Percentiles rank a stretch among this genome's conserved stretches.
Conservation (phyloP, 2,888 invertebrate genomes). For the Eristalinus aeneus region DNA sequence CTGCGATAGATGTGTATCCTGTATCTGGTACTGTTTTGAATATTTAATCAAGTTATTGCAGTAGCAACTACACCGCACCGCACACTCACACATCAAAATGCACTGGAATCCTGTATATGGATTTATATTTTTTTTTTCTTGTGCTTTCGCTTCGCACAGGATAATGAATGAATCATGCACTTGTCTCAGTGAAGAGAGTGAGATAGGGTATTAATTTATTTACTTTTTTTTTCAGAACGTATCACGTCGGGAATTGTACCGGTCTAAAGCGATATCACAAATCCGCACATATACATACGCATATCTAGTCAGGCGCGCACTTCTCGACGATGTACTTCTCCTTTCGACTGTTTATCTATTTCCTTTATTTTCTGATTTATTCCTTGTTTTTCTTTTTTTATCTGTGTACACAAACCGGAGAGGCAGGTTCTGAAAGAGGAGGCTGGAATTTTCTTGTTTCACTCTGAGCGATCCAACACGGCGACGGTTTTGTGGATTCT, state of each 20-base stretch:
- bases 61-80: conserved; percentile 7
- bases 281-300: conserved; percentile 11
- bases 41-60: conserved; percentile 43
- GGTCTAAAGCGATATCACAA: conserved; percentile 22
- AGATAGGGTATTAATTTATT: conserved; percentile 42
- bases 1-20: conserved; percentile 47
- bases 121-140: conserved; percentile 15
- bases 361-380: background rate
- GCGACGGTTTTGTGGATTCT: conserved; percentile 18
- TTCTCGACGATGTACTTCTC: background rate
- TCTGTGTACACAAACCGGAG: conserved; percentile 23
- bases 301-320: background rate
- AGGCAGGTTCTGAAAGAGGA: conserved; percentile 30
- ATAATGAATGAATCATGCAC: conserved; percentile 62
- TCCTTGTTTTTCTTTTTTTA: conserved; percentile 17
- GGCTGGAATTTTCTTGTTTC: conserved; percentile 44
- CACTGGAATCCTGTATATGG: conserved; percentile 24
- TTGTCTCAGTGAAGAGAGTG: conserved; percentile 50
- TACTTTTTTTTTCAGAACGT: conserved; percentile 11
- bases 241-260: conserved; percentile 59
- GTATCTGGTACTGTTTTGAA: conserved; percentile 42
- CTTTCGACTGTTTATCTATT: background rate
- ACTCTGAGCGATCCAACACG: conserved; percentile 29
- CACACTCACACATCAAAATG: conserved; percentile 9
- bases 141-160: conserved; percentile 17